These are phyloP conservation scores for Coelopa frigida DNA, from an alignment of 1,140 invertebrate species.

Conservation along the genomic window DNA sequence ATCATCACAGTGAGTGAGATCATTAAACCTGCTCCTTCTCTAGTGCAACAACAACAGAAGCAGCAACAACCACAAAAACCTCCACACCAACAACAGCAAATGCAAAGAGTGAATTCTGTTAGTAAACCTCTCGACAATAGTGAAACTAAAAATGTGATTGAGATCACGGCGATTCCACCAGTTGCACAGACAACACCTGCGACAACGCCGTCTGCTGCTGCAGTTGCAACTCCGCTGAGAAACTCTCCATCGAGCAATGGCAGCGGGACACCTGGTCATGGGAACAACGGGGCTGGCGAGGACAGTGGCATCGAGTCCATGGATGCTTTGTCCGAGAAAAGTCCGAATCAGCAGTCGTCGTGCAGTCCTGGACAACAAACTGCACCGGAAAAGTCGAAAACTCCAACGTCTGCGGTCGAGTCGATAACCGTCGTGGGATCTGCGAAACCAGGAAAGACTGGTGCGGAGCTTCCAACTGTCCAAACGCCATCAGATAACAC, in stretches of 20 bases:
- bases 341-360: conserved; percentile 71
- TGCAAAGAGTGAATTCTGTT: background rate
- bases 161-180: conserved; percentile 24
- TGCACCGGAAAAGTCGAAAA: no score
- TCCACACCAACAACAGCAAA: background rate
- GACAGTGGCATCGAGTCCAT: conserved; percentile 89
- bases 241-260: conserved; percentile 49
- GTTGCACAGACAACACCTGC: conserved; percentile 35
- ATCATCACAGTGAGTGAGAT: no score
- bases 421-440: background rate
- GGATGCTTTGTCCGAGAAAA: conserved; percentile 87
- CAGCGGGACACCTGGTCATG: conserved; percentile 33
- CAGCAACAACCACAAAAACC: background rate
- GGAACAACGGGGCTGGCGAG: conserved; percentile 59
- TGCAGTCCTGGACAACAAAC: conserved; percentile 32
- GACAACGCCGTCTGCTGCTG: conserved; percentile 24
- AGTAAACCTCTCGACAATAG: conserved; percentile 1
- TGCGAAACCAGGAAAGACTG: conserved; percentile 10
- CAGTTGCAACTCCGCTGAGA: conserved; percentile 16
- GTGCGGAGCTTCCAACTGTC: no score
- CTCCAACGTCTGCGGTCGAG: no score
- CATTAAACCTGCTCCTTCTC: no score
- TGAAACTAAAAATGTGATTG: conserved; percentile 17
- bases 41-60: background rate
- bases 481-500: no score